Evolutionary conservation across 2,113 vertebrate species (phyloP).

Genomic region (Ageneiosus marmoratus): DNA sequence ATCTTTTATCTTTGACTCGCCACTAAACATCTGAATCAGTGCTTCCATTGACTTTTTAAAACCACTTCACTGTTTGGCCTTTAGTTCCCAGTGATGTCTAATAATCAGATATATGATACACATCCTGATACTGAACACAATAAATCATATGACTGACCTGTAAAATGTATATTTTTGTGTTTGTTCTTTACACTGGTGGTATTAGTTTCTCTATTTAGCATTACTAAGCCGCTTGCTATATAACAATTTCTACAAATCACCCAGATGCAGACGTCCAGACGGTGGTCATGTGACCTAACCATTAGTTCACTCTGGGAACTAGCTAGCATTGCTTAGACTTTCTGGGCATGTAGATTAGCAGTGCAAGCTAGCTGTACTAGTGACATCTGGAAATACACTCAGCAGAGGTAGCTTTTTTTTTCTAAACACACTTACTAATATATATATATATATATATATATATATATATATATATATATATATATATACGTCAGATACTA

Average conservation of each 20-base stretch:
- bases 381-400: not conserved
- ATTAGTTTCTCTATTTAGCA: not conserved
- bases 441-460: no score
- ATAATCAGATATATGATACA: not conserved
- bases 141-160: not conserved
- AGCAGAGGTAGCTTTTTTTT: not conserved
- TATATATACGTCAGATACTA: no score
- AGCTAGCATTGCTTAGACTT: not conserved
- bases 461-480: no score
- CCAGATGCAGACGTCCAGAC: not conserved
- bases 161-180: not conserved
- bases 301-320: not conserved
- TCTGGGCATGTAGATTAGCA: no score
- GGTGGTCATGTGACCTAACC: not conserved
- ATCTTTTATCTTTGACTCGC: conserved; percentile 50
- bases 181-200: not conserved
- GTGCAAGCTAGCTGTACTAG: not conserved
- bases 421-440: no score
- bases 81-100: not conserved
- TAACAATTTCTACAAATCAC: not conserved
- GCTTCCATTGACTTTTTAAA: not conserved
- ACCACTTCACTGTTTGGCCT: not conserved
- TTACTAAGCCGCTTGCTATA: not conserved
- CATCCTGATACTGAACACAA: not conserved
- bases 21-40: not conserved